Evolutionary conservation across 1,140 invertebrate species (phyloP).

Genomic region (Melitaea cinxia): DNA sequence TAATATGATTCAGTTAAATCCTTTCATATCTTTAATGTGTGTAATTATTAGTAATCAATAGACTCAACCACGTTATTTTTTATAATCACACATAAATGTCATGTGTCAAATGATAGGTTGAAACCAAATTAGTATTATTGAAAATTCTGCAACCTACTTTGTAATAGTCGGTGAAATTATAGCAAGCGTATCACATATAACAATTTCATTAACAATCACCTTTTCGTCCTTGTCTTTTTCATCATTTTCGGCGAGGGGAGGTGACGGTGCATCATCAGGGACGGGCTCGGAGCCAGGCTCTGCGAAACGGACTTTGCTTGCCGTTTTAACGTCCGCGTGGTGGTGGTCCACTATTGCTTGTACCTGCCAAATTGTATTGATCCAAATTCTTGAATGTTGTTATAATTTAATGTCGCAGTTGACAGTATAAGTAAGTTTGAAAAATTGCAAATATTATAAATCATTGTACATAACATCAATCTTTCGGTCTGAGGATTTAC

Average conservation of each 20-base stretch:
- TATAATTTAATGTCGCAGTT: no score
- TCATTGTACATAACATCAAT: no score
- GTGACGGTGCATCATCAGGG: constrained; percentile 68
- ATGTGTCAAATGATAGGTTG: no score
- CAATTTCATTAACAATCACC: constrained; percentile 55
- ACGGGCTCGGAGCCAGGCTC: constrained; percentile 82
- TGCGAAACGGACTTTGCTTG: constrained; percentile 93
- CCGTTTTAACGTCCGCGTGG: constrained; percentile 88
- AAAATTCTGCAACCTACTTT: background rate
- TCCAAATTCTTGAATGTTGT: no score
- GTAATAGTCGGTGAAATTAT: background rate
- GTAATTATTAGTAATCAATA: no score
- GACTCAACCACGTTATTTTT: no score
- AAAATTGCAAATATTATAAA: no score
- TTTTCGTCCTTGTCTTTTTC: constrained; percentile 75
- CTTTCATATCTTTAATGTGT: constrained; percentile 4
- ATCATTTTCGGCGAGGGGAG: constrained; percentile 71
- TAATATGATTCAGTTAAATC: constrained; percentile 3
- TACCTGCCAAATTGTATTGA: constrained; percentile 87
- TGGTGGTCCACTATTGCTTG: constrained; percentile 96
- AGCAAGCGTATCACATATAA: constrained; percentile 7
- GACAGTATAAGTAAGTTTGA: no score
- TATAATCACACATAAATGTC: no score
- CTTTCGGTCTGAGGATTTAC: no score
- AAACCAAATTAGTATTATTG: background rate